Evolutionary conservation across 2,888 invertebrate genomes (phyloP), one percentile per base, ranked within the genome.

Genomic region (Meteorus colon): DNA sequence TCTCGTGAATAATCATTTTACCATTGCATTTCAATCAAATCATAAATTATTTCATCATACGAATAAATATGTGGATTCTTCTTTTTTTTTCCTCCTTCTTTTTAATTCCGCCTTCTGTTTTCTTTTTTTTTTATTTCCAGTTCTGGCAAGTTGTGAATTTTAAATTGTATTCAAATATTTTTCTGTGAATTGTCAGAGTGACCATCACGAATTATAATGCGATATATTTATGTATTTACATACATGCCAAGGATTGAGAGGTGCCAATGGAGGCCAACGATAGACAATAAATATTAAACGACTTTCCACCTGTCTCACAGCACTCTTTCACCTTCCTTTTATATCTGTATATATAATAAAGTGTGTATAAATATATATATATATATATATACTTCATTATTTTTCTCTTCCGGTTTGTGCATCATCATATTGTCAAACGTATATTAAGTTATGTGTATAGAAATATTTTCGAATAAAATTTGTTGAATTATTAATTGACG

Each of bases 251-350:
- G 66, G 79, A 76, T 78, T 75, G 77, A 75, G 73, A 79, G 77
- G 79, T 80, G 82, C 76, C 80, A 82, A 83, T 81, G 78, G 78
- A 80, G 81, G 79, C 78, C 79, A 79, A 74, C 83, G 84, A 85
- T 86, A 82, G 83, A 85, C 79, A 81, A 84, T 89, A 89, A 89
- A 89, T 89, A 89, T 88, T 89, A 87, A 89, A 88, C 87, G 82
- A 85, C 83, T 85, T 84, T 86, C 82, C 83, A 86, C 83, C 83
- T 84, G 84, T 80, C 70, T 12, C 12, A 41, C 41, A 41, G 1
- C 41, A 41, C 41, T 41, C 48, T 73, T 24, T 63, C 48, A 68
- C 70, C 63, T 41, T 67, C 37, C 12, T 27, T 60, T 62, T 34
- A 37, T 48, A 59, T 41, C 24, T 51, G 19, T 55, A 12, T 10